Evolutionary conservation across 1,140 invertebrate genomes (phyloP), one percentile per base, ranked within the genome.

Genomic region (Zophobas morio): DNA sequence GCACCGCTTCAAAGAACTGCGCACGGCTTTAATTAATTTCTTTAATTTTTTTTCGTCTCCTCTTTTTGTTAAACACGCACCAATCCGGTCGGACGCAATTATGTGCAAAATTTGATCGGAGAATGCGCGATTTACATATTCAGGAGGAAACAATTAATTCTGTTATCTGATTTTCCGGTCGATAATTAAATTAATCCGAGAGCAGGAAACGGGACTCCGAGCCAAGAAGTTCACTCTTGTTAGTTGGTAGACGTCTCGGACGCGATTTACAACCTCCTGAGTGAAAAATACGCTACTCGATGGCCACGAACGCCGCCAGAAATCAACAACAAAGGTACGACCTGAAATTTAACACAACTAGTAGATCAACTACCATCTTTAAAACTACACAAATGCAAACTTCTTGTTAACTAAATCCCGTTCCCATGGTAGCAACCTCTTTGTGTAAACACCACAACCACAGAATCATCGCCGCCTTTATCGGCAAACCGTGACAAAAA

Each of bases 401-500:
- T 20, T 20, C 20, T 20, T 20, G 20, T 20, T 20, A 20, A 20
- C 20, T 20, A 20, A 20, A 20, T 20, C 20, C 20, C 20, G 20
- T 20, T 20, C 20, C 20, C 20, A 20, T 20, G 20, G 20, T 20
- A 20, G 20, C 20, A 20, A 20, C 20, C 20, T 20, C 20, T 20
- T 20, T 20, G 20, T 20, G 20, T 20, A 20, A 20, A 20, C 20
- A 20, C 20, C 20, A 20, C 20, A 20, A 20, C 20, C 20, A 20
- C 20, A 20, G 20, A 20, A 20, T 20, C 20, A 20, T 20, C 20
- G 20, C 20, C 20, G 20, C 20, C 20, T 20, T 46, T 3, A 46
- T 46, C 42, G 42, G 42, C 42, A 8, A 46, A 20, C 20, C 49
- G 49, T 51, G 60, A 66, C 70, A 76, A 40, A 66, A 37, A 34